Conservation (phyloP, 2,113 vertebrate genomes). For the Odocoileus virginianus region DNA sequence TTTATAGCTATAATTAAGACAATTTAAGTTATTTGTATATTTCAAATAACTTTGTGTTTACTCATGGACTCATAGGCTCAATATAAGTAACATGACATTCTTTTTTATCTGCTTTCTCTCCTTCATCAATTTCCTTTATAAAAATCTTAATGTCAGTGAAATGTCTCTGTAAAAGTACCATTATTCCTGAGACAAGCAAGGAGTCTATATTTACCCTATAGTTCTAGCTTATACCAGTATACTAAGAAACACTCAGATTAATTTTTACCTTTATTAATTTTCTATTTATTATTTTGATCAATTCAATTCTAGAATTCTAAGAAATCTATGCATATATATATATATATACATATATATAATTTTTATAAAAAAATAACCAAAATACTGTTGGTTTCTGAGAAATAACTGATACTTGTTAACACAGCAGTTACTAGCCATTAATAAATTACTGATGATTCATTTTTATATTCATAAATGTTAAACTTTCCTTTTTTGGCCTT, state of each 20-base stretch:
- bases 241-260: background rate
- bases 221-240: background rate
- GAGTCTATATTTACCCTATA: background rate
- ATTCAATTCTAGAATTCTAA: background rate
- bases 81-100: background rate
- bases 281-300: background rate
- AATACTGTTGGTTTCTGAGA: background rate
- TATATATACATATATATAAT: background rate
- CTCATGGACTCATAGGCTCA: background rate
- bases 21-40: background rate
- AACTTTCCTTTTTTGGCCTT: background rate
- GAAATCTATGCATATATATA: background rate
- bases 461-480: conserved; percentile 17
- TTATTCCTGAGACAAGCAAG: background rate
- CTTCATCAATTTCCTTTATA: background rate
- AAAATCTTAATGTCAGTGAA: background rate
- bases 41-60: background rate
- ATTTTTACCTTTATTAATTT: background rate
- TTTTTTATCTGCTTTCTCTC: background rate
- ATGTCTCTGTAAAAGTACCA: background rate
- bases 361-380: background rate
- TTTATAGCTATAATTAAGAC: background rate
- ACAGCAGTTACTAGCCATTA: background rate
- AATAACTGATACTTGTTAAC: background rate
- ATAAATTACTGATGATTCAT: background rate